Conservation (phyloP, 2,113 vertebrate species). For the Apteryx owenii region DNA sequence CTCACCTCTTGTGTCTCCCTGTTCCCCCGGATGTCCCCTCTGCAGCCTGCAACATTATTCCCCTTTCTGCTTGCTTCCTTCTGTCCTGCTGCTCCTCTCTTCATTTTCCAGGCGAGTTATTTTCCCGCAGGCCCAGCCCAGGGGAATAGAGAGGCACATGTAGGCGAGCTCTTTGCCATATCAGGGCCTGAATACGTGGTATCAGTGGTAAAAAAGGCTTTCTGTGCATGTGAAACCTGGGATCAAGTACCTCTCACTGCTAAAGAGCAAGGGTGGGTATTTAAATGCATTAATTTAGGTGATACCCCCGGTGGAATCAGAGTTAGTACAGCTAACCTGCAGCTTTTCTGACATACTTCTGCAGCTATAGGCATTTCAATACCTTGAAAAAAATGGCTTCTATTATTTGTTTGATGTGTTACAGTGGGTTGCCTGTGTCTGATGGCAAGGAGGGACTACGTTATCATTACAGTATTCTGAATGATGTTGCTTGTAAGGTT, state of each 20-base stretch:
- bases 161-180: not conserved
- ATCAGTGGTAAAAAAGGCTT: not conserved
- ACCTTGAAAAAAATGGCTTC: not conserved
- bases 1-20: not conserved
- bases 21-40: not conserved
- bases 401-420: not conserved
- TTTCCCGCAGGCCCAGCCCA: not conserved
- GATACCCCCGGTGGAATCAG: not conserved
- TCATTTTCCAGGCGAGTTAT: not conserved
- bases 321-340: not conserved
- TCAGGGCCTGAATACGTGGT: not conserved
- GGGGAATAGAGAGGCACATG: not conserved
- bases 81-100: not conserved
- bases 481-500: not conserved
- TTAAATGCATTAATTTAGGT: not conserved
- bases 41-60: not conserved
- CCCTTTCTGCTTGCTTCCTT: not conserved
- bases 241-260: not conserved
- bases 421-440: not conserved
- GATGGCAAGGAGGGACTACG: accelerated
- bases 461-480: not conserved
- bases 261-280: not conserved
- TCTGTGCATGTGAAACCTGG: not conserved
- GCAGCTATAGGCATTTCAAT: not conserved
- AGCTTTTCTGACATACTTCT: not conserved